These are phyloP conservation scores for Falco berigora DNA, from an alignment of 2,797 vertebrate species.

Conservation along the genomic window DNA sequence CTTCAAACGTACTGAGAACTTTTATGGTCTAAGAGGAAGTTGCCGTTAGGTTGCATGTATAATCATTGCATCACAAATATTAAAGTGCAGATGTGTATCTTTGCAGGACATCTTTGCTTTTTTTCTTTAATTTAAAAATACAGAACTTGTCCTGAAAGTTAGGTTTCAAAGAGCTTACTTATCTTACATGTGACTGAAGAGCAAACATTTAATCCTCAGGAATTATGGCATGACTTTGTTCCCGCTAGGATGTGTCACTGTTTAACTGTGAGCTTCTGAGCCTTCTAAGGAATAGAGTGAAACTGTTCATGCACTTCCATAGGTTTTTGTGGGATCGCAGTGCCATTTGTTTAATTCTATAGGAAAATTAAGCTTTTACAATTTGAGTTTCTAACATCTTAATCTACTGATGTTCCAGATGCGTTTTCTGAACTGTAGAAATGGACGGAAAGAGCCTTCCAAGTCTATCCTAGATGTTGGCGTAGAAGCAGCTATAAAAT, in stretches of 20 bases:
- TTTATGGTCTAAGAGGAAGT: background rate
- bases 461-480: conserved; percentile 91
- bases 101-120: background rate
- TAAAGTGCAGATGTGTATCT: background rate
- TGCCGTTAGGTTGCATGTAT: background rate
- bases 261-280: background rate
- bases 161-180: background rate
- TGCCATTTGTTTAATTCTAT: background rate
- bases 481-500: conserved; percentile 83
- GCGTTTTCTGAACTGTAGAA: conserved; percentile 90
- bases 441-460: conserved; percentile 90
- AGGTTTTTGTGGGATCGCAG: background rate
- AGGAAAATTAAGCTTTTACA: background rate
- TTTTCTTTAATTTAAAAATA: background rate
- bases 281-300: background rate
- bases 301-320: background rate
- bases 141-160: background rate
- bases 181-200: background rate
- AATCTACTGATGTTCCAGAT: conserved; percentile 73
- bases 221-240: background rate
- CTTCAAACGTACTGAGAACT: background rate
- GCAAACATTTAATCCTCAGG: background rate
- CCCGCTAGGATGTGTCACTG: background rate
- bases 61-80: background rate
- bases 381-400: background rate